Evolutionary conservation across 2,888 invertebrate genomes (phyloP).

Genomic region (Drosophila histrio): DNA sequence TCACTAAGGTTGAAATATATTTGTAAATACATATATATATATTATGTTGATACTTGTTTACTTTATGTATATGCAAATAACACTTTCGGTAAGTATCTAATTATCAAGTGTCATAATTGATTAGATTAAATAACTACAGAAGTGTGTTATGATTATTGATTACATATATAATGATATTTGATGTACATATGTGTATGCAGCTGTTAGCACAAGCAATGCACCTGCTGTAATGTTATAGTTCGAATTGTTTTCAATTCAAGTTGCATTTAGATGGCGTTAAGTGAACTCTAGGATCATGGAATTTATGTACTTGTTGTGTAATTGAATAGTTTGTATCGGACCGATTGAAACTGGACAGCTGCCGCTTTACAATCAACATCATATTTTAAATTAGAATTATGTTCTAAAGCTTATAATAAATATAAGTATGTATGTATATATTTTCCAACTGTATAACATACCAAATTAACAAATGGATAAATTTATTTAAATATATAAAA

Average conservation of each 20-base stretch:
- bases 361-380: conserved; percentile 41
- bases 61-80: conserved; percentile 27
- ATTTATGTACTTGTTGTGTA: neutral
- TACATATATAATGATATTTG: conserved; percentile 11
- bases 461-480: conserved; percentile 55
- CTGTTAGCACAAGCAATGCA: neutral
- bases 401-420: conserved; percentile 69
- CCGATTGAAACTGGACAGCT: conserved; percentile 34
- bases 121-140: conserved; percentile 32
- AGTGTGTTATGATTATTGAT: conserved; percentile 19
- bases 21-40: conserved; percentile 21
- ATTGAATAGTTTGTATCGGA: conserved; percentile 17
- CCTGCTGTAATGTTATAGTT: conserved; percentile 5
- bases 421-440: conserved; percentile 54
- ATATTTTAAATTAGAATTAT: conserved; percentile 62
- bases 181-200: neutral
- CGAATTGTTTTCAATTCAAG: conserved; percentile 25
- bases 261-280: conserved; percentile 22
- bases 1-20: conserved; percentile 22
- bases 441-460: conserved; percentile 46
- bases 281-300: neutral
- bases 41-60: conserved; percentile 10
- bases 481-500: conserved; percentile 33
- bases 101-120: conserved; percentile 28
- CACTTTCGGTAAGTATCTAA: conserved; percentile 21